Evolutionary conservation across 2,888 invertebrate genomes (phyloP), one percentile per base, ranked within the genome.

Genomic region (Drosophila siamana): DNA sequence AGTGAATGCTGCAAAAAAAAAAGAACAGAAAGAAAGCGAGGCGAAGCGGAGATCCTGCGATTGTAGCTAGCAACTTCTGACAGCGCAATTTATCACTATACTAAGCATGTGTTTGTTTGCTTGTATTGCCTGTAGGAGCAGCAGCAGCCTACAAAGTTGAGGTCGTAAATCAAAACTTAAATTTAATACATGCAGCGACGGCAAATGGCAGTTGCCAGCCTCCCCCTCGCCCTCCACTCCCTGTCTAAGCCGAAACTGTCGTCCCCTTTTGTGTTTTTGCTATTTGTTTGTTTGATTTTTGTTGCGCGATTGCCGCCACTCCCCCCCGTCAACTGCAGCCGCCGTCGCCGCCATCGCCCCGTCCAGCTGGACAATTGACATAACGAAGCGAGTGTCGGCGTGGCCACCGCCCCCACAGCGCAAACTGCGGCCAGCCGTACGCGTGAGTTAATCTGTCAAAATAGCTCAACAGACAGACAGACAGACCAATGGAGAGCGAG

Each of bases 31-130:
- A 15, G n/a, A 56, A 56, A 11, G 64, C 16, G 41, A 26, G 15
- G 41, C 19, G 41, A 26, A 26, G 41, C 19, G 16, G 48, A 54
- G 60, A 66, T 73, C 65, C 72, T 61, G 82, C 82, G 85, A 87
- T 82, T 82, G 82, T 82, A 81, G 82, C 86, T 88, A 88, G 66
- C 83, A 88, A 86, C 86, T 87, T 85, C 78, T 90, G 90, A 90
- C 90, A 90, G 85, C 86, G 89, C 91, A 91, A 90, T 90, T 90
- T 90, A 90, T 90, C 91, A 90, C 91, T 88, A 88, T 79, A 64
- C 69, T 79, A 64, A 67, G 50, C 68, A 64, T 77, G 22, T 52
- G 65, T 66, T 56, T 66, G 51, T 8, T 56, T 50, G 36, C 24
- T 46, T 33, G 66, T 41, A 85, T 65, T 80, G 87, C 80, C 86